phyloP scores from a whole-genome alignment of 2,113 vertebrate genomes.

The Caranx melampygus region DNA sequence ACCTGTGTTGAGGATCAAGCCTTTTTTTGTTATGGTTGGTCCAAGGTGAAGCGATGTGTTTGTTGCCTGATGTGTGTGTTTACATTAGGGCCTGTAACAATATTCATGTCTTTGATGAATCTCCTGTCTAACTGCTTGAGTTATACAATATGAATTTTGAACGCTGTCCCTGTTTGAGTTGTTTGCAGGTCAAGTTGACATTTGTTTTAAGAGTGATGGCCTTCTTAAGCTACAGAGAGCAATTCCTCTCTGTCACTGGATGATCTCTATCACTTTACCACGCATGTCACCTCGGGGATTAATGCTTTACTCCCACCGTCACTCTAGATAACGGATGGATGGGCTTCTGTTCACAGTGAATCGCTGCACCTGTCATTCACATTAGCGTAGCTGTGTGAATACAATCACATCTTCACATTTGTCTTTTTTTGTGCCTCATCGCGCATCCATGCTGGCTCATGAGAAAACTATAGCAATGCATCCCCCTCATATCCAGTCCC shows the following conservation, averaged over 20 bases:
- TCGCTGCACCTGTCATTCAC: constrained; percentile 58
- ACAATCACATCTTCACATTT: constrained; percentile 15
- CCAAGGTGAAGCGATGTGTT: neutral
- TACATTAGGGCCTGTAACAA: neutral
- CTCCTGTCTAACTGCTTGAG: constrained; percentile 16
- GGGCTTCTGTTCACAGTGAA: constrained; percentile 29
- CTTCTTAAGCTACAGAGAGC: constrained; percentile 31
- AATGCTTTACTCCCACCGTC: constrained; percentile 53
- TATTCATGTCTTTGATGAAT: constrained; percentile 21
- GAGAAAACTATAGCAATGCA: neutral
- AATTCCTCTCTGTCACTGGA: constrained; percentile 47
- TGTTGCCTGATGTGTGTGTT: constrained; percentile 9
- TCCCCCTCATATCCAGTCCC: constrained; percentile 16
- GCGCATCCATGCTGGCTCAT: neutral
- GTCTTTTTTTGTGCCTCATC: constrained; percentile 21
- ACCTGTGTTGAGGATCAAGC: too few species aligned
- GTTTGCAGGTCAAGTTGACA: constrained; percentile 42
- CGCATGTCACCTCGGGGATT: constrained; percentile 42
- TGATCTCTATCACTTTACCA: constrained; percentile 66
- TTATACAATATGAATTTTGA: constrained; percentile 23
- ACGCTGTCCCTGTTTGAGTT: constrained; percentile 8
- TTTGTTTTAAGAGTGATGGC: constrained; percentile 53
- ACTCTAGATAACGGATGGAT: constrained; percentile 52
- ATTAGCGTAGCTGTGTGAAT: constrained; percentile 47
- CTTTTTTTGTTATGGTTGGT: neutral